phyloP scores from a whole-genome alignment of 2,888 invertebrate species.

The Apamea sordens region DNA sequence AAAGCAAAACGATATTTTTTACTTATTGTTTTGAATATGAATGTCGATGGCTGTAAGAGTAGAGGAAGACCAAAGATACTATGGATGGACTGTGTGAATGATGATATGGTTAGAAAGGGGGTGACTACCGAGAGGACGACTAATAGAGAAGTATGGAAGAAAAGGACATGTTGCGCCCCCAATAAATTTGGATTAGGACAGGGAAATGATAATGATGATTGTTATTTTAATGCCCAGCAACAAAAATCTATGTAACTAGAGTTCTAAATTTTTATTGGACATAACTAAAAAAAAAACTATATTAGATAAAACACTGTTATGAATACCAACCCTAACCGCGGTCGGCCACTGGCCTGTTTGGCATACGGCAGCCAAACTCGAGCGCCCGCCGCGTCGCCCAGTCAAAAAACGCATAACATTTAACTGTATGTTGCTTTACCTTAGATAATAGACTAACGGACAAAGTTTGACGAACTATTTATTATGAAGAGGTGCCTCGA shows the following conservation, averaged over 20 bases:
- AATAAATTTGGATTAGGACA: too few species aligned
- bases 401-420: conserved; percentile 67
- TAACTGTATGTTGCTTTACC: conserved; percentile 62
- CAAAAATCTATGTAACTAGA: not conserved
- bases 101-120: not conserved
- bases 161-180: too few species aligned
- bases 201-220: too few species aligned
- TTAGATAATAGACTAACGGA: conserved; percentile 60
- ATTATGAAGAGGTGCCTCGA: conserved; percentile 48
- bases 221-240: not conserved
- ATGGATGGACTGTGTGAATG: not conserved
- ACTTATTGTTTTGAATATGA: not conserved
- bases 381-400: conserved; percentile 51
- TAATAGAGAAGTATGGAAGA: too few species aligned
- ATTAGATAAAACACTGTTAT: not conserved
- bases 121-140: not conserved
- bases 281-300: not conserved
- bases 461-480: conserved; percentile 49
- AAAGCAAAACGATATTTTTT: not conserved
- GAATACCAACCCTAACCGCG: conserved; percentile 43
- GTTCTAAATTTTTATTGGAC: not conserved
- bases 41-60: not conserved
- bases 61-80: not conserved
- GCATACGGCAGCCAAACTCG: conserved; percentile 49
- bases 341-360: conserved; percentile 47